Conservation (phyloP, 53 echinoderm and acorn worm species). For the Pentamera pediparva region DNA sequence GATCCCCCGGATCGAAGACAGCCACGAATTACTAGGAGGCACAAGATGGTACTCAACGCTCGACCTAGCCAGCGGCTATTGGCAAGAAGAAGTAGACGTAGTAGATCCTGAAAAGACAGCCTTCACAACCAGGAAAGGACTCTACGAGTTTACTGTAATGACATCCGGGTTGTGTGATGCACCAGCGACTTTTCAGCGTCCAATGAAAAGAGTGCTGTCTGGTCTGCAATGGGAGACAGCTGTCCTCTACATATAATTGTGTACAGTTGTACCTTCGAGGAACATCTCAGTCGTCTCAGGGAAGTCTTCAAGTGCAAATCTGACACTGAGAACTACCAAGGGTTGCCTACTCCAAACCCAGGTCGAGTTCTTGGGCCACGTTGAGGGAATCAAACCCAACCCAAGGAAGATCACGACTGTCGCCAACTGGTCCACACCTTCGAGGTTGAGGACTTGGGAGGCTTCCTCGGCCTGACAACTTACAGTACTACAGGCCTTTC, state of each 20-base stretch:
- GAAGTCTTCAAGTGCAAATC: background rate
- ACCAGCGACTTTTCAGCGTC: background rate
- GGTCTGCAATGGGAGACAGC: background rate
- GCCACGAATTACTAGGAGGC: no score
- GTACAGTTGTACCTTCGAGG: background rate
- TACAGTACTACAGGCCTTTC: constrained; percentile 38
- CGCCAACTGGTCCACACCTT: background rate
- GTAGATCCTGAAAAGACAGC: background rate
- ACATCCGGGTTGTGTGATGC: background rate
- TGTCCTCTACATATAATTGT: background rate
- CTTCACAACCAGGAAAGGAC: no score
- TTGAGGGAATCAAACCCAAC: background rate
- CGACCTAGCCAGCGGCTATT: no score
- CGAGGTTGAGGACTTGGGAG: constrained; percentile 6
- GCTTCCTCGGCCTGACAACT: constrained; percentile 39
- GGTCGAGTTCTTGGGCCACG: constrained; percentile 43
- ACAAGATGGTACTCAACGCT: no score
- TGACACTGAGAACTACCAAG: no score
- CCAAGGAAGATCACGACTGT: background rate
- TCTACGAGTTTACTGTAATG: background rate
- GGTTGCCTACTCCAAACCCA: no score
- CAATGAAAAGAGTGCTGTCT: no score
- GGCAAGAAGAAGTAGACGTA: no score
- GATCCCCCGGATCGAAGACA: no score
- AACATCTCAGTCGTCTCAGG: background rate